Evolutionary conservation across 2,797 vertebrate genomes (phyloP), one percentile per base, ranked within the genome.

Genomic region (Ceryle rudis): DNA sequence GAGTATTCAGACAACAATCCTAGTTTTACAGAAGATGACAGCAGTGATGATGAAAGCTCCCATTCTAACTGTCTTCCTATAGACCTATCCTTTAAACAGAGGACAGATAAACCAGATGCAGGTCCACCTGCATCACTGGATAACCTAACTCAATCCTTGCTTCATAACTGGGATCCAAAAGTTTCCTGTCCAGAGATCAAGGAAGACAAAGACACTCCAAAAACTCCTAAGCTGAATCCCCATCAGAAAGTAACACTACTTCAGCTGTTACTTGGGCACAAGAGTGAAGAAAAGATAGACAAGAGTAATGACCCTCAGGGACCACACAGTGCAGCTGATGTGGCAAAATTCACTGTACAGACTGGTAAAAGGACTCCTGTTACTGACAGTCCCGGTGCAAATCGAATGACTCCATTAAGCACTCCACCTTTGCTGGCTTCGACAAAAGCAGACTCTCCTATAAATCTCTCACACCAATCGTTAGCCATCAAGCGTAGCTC

Each of bases 11-110:
- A 98, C 94, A 99, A 99, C 94, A 99, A 99, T 93, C 98, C 99
- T 89, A 99, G 99, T 95, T 98, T 99, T 62, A 98, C 99, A 71
- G 99, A 99, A 98, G 99, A 99, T 89, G 99, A 99, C 89, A 99
- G 99, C 98, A 99, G 99, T 49, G 99, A 99, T 67, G 99, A 99
- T 19, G 99, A 99, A 96, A 99, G 99, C 91, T 99, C 98, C 65
- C 99, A 99, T 96, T 99, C 99, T 57, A 99, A 99, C 95, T 99
- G 99, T 96, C 99, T 99, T 66, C 99, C 99, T 69, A 99, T 99
- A 93, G 99, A 99, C 97, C 98, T 99, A 26, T 99, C 99, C n/a
- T 98, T 99, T 93, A 99, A 99, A 97, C 98, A 98, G 95, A 98
- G 99, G 83, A 96, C 93, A 69, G 98, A 97, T 74, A 98, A 98